Percentiles rank a stretch among this genome's conserved stretches.
These are phyloP conservation scores for Drosophila mettleri DNA, from an alignment of 2,888 invertebrate genomes.

Conservation along the genomic window DNA sequence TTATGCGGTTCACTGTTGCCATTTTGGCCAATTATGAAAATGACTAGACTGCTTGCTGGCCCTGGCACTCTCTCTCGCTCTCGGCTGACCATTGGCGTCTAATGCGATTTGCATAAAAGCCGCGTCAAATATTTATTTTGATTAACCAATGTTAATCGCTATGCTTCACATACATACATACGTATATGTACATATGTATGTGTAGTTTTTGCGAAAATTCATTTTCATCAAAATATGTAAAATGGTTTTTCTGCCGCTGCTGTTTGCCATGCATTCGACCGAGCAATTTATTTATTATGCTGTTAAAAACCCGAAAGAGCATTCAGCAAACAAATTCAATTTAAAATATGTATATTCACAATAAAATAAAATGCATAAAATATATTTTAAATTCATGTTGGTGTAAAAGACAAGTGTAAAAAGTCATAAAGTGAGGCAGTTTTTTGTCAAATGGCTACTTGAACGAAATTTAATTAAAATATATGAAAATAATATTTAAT, in stretches of 20 bases:
- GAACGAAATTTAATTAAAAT: slow-evolving; percentile 10
- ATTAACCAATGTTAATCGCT: slow-evolving; percentile 71
- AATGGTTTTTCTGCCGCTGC: slow-evolving; percentile 17
- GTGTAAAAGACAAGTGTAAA: neutral
- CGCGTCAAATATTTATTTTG: slow-evolving; percentile 65
- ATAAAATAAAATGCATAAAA: slow-evolving; percentile 25
- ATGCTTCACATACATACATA: neutral
- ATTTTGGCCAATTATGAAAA: slow-evolving; percentile 77
- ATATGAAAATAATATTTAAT: slow-evolving; percentile 6
- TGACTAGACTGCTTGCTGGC: slow-evolving; percentile 44
- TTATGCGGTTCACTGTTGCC: slow-evolving; percentile 70
- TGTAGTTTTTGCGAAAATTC: slow-evolving; percentile 34
- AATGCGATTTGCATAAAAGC: slow-evolving; percentile 74
- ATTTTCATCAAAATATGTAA: slow-evolving; percentile 48
- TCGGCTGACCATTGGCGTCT: slow-evolving; percentile 44
- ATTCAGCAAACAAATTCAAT: slow-evolving; percentile 67
- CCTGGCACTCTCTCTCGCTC: slow-evolving; percentile 4
- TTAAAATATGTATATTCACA: slow-evolving; percentile 32
- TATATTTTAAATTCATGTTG: slow-evolving; percentile 8
- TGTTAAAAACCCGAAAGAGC: slow-evolving; percentile 67
- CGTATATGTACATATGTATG: slow-evolving; percentile 10
- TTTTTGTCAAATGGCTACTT: neutral
- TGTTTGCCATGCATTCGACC: slow-evolving; percentile 34
- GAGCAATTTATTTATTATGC: slow-evolving; percentile 72
- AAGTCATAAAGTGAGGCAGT: neutral